Conservation (phyloP, 1,140 invertebrate genomes). For the Ditylenchus dipsaci region DNA sequence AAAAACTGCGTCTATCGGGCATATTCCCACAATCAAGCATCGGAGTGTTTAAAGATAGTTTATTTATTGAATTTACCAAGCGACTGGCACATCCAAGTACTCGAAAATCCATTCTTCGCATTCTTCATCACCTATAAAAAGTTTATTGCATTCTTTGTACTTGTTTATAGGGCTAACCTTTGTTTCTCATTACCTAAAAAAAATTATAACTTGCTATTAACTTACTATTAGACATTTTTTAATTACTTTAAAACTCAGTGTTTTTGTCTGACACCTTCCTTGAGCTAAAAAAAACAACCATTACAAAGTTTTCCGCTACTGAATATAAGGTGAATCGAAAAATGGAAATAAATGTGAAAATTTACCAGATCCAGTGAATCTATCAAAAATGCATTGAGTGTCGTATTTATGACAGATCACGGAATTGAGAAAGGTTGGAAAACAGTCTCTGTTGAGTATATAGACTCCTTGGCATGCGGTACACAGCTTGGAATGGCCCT, state of each 20-base stretch:
- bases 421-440: conserved; percentile 21
- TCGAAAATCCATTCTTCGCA: conserved; percentile 17
- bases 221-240: too few relatives aligned
- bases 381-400: conserved; percentile 16
- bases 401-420: conserved; percentile 17
- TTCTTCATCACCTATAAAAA: neutral
- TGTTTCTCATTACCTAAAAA: too few relatives aligned
- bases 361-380: conserved; percentile 5
- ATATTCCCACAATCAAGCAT: too few relatives aligned
- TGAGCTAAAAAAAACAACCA: neutral
- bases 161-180: too few relatives aligned
- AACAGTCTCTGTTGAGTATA: conserved; percentile 10
- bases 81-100: conserved; percentile 20
- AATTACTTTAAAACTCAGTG: conserved; percentile 23
- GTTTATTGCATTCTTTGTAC: too few relatives aligned
- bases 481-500: conserved; percentile 13
- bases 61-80: too few relatives aligned
- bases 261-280: conserved; percentile 25
- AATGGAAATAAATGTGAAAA: neutral
- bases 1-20: too few relatives aligned
- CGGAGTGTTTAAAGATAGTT: too few relatives aligned
- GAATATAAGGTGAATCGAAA: too few relatives aligned
- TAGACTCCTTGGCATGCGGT: conserved; percentile 17
- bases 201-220: too few relatives aligned
- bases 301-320: too few relatives aligned